Conservation (phyloP, 1,140 invertebrate genomes). For the Polypedilum pembai region DNA sequence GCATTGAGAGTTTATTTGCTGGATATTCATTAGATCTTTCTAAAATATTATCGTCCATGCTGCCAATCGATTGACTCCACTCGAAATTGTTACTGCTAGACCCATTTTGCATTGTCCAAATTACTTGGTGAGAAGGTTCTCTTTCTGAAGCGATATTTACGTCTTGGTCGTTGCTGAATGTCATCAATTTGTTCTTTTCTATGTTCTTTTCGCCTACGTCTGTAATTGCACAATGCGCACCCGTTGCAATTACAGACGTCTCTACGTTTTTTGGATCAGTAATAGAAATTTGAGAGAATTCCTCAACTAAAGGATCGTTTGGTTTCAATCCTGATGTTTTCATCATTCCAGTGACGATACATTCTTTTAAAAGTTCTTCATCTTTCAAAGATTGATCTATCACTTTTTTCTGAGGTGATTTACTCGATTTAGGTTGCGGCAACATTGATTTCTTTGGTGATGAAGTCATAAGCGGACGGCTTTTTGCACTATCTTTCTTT, state of each 20-base stretch:
- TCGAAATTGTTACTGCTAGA: background rate
- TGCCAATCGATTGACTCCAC: background rate
- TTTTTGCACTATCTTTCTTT: slow-evolving; percentile 37
- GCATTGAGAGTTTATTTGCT: slow-evolving; percentile 35
- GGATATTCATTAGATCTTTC: slow-evolving; percentile 43
- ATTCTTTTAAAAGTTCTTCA: slow-evolving; percentile 41
- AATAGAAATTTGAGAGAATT: background rate
- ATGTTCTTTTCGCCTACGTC: slow-evolving; percentile 37
- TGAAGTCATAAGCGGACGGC: slow-evolving; percentile 31
- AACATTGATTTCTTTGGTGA: slow-evolving; percentile 31
- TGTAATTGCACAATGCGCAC: slow-evolving; percentile 40
- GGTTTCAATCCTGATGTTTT: slow-evolving; percentile 33
- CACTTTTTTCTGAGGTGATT: background rate
- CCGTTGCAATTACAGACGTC: slow-evolving; percentile 49
- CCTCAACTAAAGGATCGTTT: background rate
- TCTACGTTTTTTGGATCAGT: slow-evolving; percentile 49
- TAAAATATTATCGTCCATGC: slow-evolving; percentile 28
- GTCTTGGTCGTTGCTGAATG: slow-evolving; percentile 29
- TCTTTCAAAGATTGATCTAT: slow-evolving; percentile 40
- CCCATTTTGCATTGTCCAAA: slow-evolving; percentile 36
- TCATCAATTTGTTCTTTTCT: slow-evolving; percentile 32
- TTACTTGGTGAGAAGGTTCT: background rate
- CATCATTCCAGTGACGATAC: slow-evolving; percentile 42
- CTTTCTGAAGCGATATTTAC: slow-evolving; percentile 27
- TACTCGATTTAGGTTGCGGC: background rate